Percentiles rank a stretch among this genome's conserved stretches.
Evolutionary conservation across 2,113 vertebrate genomes (phyloP).

Genomic region (Clarias macrocephalus): DNA sequence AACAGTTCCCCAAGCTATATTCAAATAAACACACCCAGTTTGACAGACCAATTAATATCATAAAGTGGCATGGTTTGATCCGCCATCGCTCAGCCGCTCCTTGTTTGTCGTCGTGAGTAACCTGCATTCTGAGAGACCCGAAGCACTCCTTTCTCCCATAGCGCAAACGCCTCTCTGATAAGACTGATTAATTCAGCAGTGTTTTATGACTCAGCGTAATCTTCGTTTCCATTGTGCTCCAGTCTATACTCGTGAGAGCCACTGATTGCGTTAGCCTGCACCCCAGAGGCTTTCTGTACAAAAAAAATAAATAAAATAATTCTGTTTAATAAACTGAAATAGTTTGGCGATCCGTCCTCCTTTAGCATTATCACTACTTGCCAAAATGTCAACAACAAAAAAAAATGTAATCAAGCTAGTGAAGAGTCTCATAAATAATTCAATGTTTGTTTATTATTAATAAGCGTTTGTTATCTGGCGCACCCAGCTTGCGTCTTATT

Average conservation of each 20-base stretch:
- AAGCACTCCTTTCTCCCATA: not conserved
- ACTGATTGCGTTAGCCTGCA: not conserved
- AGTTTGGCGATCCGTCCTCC: not conserved
- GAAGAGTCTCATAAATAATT: slow-evolving; percentile 46
- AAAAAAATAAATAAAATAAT: not conserved
- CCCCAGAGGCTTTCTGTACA: not conserved
- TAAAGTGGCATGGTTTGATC: not conserved
- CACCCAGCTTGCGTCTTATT: not conserved
- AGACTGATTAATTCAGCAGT: not conserved
- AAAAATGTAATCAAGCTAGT: too few relatives aligned
- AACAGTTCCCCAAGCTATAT: not conserved
- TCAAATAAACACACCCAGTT: not conserved
- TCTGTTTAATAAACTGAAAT: not conserved
- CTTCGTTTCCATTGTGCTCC: not conserved
- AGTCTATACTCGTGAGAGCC: not conserved
- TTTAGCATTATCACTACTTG: not conserved
- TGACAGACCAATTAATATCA: not conserved
- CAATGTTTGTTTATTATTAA: slow-evolving; percentile 52
- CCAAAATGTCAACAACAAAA: not conserved
- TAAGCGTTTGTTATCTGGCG: slow-evolving; percentile 29
- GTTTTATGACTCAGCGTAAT: not conserved
- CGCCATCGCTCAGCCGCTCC: not conserved
- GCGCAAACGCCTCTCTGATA: not conserved
- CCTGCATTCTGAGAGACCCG: not conserved
- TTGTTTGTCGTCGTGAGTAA: not conserved